Conservation (phyloP, 1,140 invertebrate species). For the Elymnias hypermnestra region DNA sequence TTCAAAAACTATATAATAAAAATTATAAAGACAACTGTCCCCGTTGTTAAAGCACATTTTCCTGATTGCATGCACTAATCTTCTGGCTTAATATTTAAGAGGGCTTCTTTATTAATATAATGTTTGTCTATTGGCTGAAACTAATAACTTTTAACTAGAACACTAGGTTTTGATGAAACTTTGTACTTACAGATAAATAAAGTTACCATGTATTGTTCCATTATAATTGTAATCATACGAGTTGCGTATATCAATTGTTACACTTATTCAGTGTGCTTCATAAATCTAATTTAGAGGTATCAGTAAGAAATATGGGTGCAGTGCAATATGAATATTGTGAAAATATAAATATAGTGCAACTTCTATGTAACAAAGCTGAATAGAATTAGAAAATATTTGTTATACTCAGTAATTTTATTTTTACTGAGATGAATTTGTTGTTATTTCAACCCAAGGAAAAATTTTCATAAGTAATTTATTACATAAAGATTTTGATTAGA, state of each 20-base stretch:
- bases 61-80: conserved; percentile 64
- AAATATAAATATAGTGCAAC: no score
- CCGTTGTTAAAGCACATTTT: conserved; percentile 59
- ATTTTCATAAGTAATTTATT: no score
- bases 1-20: no score
- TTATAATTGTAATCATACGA: conserved; percentile 12
- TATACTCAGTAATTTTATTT: no score
- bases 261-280: conserved; percentile 28
- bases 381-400: no score
- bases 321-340: conserved; percentile 47
- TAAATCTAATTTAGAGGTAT: conserved; percentile 33
- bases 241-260: conserved; percentile 2
- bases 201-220: conserved; percentile 29
- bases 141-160: conserved; percentile 35
- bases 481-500: no score
- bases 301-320: conserved; percentile 43
- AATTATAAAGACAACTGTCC: conserved; percentile 41
- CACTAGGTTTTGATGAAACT: conserved; percentile 36
- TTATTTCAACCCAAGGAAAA: no score
- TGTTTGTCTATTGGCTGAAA: conserved; percentile 56
- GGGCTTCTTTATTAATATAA: conserved; percentile 48
- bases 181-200: conserved; percentile 43
- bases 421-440: no score
- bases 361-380: no score
- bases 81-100: conserved; percentile 56